Base-by-base conservation (phyloP, 2,797 vertebrate species). In the Manis javanica region DNA sequence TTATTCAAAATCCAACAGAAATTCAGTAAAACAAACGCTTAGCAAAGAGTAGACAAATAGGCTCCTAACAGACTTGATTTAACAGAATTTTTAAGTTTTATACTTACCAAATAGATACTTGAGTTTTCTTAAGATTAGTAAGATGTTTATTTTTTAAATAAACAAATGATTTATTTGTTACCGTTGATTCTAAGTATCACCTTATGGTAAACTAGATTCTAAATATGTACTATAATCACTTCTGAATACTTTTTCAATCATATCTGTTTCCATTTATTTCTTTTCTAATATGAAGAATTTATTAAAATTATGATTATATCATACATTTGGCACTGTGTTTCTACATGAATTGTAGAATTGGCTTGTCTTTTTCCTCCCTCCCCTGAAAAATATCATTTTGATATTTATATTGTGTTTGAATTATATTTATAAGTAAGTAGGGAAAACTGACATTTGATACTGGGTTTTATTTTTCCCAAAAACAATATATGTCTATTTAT, bases 21-120 rank as follows among this genome's bases (percentile, higher is more conserved):
- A 91, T 55, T 83, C 96, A 85, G 19, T 72, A 92, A 92, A 94
- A 74, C 18, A 68, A 78, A 39, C 34, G 71, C 34, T 94, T 94
- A 64, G 21, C 82, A 92, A 87, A 78, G 21, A 68, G 9, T 66
- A 84, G 31, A 4, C 69, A 91, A 51, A 13, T 68, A 63, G 10
- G 74, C 3, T 69, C 53, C 19, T 37, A 23, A 88, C 23, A 91
- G 24, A 87, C 31, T 91, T 89, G 5, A 88, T 18, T 83, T 87
- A 49, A 87, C 89, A 61, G 3, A 46, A 78, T 71, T 87, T 92
- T 89, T 39, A 88, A 69, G n/a, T 59, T 66, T 75, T 37, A 24
- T 81, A 59, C 61, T 61, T 69, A 63, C 61, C 46, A 91, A 88
- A 75, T 90, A 49, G 13, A 37, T 85, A 85, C 24, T 92, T 79